Evolutionary conservation across 1,140 invertebrate species (phyloP).

Genomic region (Drosophila parabipectinata): DNA sequence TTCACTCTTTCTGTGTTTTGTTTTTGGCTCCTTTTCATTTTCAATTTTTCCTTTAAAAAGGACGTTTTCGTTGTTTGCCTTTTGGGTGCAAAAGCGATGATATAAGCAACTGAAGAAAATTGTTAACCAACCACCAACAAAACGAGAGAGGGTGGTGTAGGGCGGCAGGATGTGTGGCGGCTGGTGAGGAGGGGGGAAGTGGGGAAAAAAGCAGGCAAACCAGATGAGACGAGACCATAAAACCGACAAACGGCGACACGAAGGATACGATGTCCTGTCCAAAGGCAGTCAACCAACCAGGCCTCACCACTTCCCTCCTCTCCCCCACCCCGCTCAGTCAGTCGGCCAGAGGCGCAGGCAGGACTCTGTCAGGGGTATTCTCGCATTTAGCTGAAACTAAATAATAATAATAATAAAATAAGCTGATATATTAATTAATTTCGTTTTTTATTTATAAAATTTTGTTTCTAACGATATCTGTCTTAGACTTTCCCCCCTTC

Average conservation of each 20-base stretch:
- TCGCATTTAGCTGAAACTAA: too few relatives aligned
- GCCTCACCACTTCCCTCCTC: background rate
- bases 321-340: background rate
- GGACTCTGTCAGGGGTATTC: background rate
- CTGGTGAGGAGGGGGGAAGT: background rate
- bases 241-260: slow-evolving; percentile 47
- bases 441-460: too few relatives aligned
- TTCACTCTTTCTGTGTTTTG: slow-evolving; percentile 8
- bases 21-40: slow-evolving; percentile 11
- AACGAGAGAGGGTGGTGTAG: background rate
- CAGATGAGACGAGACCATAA: slow-evolving; percentile 45
- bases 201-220: slow-evolving; percentile 12
- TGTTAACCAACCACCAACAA: slow-evolving; percentile 24
- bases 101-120: slow-evolving; percentile 22
- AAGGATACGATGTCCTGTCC: slow-evolving; percentile 38
- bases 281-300: slow-evolving; percentile 18
- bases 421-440: too few relatives aligned
- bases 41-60: slow-evolving; percentile 45
- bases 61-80: slow-evolving; percentile 23
- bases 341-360: background rate
- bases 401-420: too few relatives aligned
- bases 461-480: too few relatives aligned
- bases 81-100: slow-evolving; percentile 19
- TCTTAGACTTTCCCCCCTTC: too few relatives aligned
- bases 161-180: background rate